Percentiles rank a stretch among this genome's conserved stretches.
Evolutionary conservation across 2,888 invertebrate genomes (phyloP).

Genomic region (Pammene aurita): DNA sequence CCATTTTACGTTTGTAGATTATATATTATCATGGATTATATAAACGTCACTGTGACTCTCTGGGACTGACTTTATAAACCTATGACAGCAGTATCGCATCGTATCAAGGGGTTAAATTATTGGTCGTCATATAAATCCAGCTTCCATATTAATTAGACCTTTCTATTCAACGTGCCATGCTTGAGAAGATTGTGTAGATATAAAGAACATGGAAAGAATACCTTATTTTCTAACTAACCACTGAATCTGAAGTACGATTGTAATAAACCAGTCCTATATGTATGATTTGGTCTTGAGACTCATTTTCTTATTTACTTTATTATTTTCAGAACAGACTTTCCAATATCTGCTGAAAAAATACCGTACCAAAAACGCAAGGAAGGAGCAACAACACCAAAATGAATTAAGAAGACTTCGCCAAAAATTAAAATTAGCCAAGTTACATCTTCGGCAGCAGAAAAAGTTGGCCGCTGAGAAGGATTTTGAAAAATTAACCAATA

Average conservation of each 20-base stretch:
- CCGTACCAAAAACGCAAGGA: slow-evolving; percentile 2
- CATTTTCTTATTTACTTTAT: slow-evolving; percentile 6
- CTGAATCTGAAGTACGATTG: no score
- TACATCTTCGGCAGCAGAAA: slow-evolving; percentile 4
- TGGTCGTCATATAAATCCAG: no score
- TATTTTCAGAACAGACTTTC: slow-evolving; percentile 16
- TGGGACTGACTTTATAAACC: no score
- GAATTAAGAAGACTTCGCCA: slow-evolving; percentile 8
- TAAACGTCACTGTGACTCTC: no score
- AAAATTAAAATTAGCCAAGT: slow-evolving; percentile 4
- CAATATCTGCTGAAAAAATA: background rate
- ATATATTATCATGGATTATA: no score
- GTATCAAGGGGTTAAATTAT: no score
- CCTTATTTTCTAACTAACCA: background rate
- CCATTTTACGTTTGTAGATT: no score
- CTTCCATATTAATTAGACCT: no score
- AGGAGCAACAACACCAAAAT: slow-evolving; percentile 1
- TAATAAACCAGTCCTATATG: background rate
- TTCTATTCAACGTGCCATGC: no score
- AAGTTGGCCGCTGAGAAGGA: background rate
- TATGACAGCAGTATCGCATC: no score
- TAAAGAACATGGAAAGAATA: background rate
- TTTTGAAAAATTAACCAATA: slow-evolving; percentile 22
- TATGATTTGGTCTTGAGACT: slow-evolving; percentile 9
- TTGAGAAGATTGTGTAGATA: background rate